A percentile compares a stretch with the other conserved stretches of the same genome.
Conservation (phyloP, 2,888 invertebrate species). For the Apocheima hispidaria region DNA sequence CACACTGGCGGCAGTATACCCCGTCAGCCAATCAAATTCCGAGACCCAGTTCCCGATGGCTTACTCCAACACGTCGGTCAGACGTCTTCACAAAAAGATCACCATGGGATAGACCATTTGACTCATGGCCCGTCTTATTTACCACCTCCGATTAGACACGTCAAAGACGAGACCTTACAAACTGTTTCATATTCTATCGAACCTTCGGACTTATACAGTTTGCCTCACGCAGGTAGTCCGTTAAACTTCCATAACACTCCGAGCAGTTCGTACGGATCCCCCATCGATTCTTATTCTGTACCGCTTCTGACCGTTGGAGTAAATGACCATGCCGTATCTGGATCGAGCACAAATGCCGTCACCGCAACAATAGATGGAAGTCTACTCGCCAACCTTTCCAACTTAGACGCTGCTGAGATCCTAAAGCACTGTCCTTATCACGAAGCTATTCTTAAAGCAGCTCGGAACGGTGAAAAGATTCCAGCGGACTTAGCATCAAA, state of each 20-base stretch:
- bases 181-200: slow-evolving; percentile 77
- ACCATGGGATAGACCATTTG: slow-evolving; percentile 83
- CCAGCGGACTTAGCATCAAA: slow-evolving; percentile 81
- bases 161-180: slow-evolving; percentile 76
- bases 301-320: slow-evolving; percentile 73
- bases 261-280: slow-evolving; percentile 72
- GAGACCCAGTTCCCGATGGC: slow-evolving; percentile 91
- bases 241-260: slow-evolving; percentile 77
- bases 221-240: slow-evolving; percentile 79
- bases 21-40: slow-evolving; percentile 89
- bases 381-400: slow-evolving; percentile 71
- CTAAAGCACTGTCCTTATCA: slow-evolving; percentile 83
- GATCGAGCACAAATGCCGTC: slow-evolving; percentile 69
- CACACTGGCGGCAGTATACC: slow-evolving; percentile 78
- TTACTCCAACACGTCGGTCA: slow-evolving; percentile 89
- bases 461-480: slow-evolving; percentile 71
- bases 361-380: slow-evolving; percentile 77
- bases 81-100: slow-evolving; percentile 87
- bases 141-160: slow-evolving; percentile 88
- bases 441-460: slow-evolving; percentile 80
- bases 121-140: slow-evolving; percentile 85
- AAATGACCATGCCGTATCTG: slow-evolving; percentile 82
- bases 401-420: slow-evolving; percentile 77
- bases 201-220: slow-evolving; percentile 81
- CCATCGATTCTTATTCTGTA: slow-evolving; percentile 82